phyloP scores from a whole-genome alignment of 2,888 invertebrate genomes.

The Agrilus mali region DNA sequence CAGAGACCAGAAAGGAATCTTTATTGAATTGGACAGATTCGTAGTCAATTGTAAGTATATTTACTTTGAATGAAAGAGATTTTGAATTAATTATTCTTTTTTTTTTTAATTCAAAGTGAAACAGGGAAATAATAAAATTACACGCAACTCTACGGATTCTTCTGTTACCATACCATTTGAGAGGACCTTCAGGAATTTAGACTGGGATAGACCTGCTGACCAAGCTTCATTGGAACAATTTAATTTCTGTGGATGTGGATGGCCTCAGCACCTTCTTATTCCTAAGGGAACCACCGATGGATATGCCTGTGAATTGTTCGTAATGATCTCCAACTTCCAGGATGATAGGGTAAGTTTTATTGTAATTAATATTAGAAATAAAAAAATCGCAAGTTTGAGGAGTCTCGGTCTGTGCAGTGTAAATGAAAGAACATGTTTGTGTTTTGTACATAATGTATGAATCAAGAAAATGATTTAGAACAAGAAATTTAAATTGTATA shows the following conservation, averaged over 20 bases:
- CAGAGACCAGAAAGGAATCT: slow-evolving; percentile 48
- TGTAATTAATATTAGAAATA: no score
- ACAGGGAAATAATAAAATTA: slow-evolving; percentile 53
- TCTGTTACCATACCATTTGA: slow-evolving; percentile 76
- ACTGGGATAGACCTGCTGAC: slow-evolving; percentile 45
- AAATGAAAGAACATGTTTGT: background rate
- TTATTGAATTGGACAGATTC: slow-evolving; percentile 67
- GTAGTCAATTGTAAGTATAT: slow-evolving; percentile 42
- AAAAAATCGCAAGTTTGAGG: no score
- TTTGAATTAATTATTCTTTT: slow-evolving; percentile 2
- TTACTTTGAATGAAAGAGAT: no score
- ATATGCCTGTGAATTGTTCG: slow-evolving; percentile 55
- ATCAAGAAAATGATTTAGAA: no score
- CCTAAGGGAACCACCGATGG: slow-evolving; percentile 60
- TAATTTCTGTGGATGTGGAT: slow-evolving; percentile 81
- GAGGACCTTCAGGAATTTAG: slow-evolving; percentile 62
- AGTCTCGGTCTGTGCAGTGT: background rate
- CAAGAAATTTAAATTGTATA: background rate
- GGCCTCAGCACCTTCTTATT: slow-evolving; percentile 72
- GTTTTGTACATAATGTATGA: background rate
- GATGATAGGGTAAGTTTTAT: slow-evolving; percentile 45
- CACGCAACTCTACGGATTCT: slow-evolving; percentile 54
- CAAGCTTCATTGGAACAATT: slow-evolving; percentile 42
- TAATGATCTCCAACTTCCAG: slow-evolving; percentile 63
- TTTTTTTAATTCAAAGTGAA: slow-evolving; percentile 39